Percentiles rank a stretch among this genome's conserved stretches.
Evolutionary conservation across 2,888 invertebrate species (phyloP).

Genomic region (Schizotus pectinicornis): DNA sequence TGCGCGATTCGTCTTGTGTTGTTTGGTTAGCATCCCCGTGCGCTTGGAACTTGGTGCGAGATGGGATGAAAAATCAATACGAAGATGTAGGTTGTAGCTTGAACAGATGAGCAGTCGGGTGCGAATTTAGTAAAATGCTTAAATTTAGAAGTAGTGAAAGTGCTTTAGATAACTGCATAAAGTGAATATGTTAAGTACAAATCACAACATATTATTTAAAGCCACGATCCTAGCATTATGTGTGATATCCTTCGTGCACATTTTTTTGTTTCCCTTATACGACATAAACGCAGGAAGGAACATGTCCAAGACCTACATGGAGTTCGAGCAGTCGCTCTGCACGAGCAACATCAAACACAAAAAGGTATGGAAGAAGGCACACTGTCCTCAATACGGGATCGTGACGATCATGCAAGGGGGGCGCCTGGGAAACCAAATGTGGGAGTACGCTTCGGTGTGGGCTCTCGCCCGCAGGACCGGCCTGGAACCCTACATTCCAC

Average conservation of each 20-base stretch:
- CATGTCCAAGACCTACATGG: conserved; percentile 58
- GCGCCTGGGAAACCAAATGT: conserved; percentile 59
- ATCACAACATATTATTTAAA: conserved; percentile 65
- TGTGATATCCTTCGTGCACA: conserved; percentile 65
- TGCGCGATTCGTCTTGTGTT: conserved; percentile 12
- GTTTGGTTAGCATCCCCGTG: conserved; percentile 22
- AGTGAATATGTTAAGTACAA: conserved; percentile 61
- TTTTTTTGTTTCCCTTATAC: conserved; percentile 67
- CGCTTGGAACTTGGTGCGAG: conserved; percentile 23
- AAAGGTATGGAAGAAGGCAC: conserved; percentile 50
- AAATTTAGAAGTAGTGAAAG: conserved; percentile 38
- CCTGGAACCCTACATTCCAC: conserved; percentile 59
- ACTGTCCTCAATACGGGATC: conserved; percentile 59
- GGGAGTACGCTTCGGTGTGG: conserved; percentile 62
- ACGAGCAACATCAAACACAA: conserved; percentile 58
- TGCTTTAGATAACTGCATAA: conserved; percentile 34
- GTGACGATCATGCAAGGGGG: conserved; percentile 58
- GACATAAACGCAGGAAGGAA: conserved; percentile 55
- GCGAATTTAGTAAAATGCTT: conserved; percentile 41
- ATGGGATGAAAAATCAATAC: conserved; percentile 41
- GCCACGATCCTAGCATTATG: conserved; percentile 65
- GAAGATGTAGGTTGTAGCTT: conserved; percentile 37
- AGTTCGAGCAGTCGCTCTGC: conserved; percentile 64
- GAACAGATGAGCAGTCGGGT: conserved; percentile 21
- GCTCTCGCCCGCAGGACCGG: conserved; percentile 59